Evolutionary conservation across 2,888 invertebrate genomes (phyloP), one percentile per base, ranked within the genome.

Genomic region (Perizoma flavofasciatum): DNA sequence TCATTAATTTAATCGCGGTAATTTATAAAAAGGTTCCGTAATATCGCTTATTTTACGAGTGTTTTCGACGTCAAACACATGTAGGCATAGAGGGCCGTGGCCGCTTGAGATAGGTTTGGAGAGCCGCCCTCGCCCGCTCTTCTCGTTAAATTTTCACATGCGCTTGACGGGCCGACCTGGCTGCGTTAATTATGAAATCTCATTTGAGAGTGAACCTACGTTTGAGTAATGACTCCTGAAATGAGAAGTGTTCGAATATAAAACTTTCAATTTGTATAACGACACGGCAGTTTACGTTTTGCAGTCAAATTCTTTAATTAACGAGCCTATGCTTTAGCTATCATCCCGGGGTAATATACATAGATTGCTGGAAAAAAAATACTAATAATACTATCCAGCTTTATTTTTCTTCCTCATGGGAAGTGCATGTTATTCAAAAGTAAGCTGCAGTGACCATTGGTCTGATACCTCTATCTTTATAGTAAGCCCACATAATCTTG

Each of bases 131-230:
- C 59, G 70, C 77, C 77, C 75, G 73, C 72, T 82, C 89, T 72
- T 83, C 90, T 89, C 91, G 86, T 91, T 89, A 90, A 90, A 91
- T 86, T 89, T 90, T 90, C 89, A 90, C 88, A 89, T 90, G 88
- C 89, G 86, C 89, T 89, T 90, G 91, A 90, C 89, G 87, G 84
- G 80, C 81, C 82, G 83, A 82, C 83, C 86, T 85, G 86, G 86
- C 86, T 86, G 85, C 90, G 87, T 91, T 91, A 91, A 91, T 91
- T 91, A 91, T 90, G 87, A 89, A 90, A 89, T 88, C 88, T 88
- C 89, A 89, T 89, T 89, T 88, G 83, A 83, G 82, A 85, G 83
- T 79, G 84, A 83, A 82, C 86, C 84, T 83, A 82, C 85, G 84
- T 86, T 87, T 88, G 87, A 88, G 85, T 89, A 88, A 89, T 85